Conservation (phyloP, 2,888 invertebrate genomes). For the Eretmocerus hayati region DNA sequence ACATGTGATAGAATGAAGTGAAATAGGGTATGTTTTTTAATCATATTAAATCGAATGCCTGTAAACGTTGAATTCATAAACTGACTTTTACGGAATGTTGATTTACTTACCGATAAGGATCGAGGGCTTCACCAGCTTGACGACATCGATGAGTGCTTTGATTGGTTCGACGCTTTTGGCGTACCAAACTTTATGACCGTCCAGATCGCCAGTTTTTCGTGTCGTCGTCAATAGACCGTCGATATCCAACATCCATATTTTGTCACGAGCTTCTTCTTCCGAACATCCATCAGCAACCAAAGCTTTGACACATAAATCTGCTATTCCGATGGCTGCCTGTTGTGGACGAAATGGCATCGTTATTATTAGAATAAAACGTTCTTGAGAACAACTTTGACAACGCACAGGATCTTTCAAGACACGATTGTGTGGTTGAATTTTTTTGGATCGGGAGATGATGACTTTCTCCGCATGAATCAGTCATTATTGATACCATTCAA, state of each 20-base stretch:
- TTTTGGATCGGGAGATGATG: too few species aligned
- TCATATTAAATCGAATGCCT: neutral
- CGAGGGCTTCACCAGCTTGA: slow-evolving; percentile 79
- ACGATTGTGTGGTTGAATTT: too few species aligned
- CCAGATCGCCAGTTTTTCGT: slow-evolving; percentile 54
- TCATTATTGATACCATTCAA: too few species aligned
- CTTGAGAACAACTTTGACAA: too few species aligned
- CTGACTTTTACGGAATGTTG: too few species aligned
- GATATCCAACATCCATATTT: slow-evolving; percentile 93
- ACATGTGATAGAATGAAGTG: neutral
- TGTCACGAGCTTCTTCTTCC: slow-evolving; percentile 68
- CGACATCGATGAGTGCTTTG: slow-evolving; percentile 70
- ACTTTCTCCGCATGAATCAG: too few species aligned
- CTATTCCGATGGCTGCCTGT: slow-evolving; percentile 90
- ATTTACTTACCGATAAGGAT: slow-evolving; percentile 67
- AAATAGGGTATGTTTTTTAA: neutral
- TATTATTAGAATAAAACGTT: too few species aligned
- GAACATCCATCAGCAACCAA: slow-evolving; percentile 66
- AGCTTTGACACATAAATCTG: slow-evolving; percentile 80
- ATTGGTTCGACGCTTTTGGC: slow-evolving; percentile 74
- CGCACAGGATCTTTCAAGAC: too few species aligned
- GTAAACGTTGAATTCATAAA: too few species aligned
- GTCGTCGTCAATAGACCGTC: slow-evolving; percentile 77
- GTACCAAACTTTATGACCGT: slow-evolving; percentile 64
- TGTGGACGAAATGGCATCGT: too few species aligned